Conservation (phyloP, 1,140 invertebrate genomes). For the Cecropterus lyciades region DNA sequence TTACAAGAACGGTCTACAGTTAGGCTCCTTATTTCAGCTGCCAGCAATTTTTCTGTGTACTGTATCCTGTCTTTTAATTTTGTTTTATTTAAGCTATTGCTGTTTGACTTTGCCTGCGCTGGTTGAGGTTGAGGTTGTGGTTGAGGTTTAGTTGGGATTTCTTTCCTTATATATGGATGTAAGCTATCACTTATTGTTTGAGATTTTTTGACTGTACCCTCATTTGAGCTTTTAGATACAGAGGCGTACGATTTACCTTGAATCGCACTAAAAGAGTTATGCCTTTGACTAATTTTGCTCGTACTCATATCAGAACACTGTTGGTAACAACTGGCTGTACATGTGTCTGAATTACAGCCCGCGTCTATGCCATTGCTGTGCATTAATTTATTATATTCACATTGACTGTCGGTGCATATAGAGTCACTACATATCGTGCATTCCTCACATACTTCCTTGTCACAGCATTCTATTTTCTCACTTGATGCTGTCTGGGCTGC, state of each 20-base stretch:
- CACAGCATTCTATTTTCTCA: slow-evolving; percentile 82
- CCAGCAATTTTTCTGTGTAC: slow-evolving; percentile 81
- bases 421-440: slow-evolving; percentile 81
- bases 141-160: slow-evolving; percentile 62
- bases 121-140: slow-evolving; percentile 29
- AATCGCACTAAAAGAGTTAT: slow-evolving; percentile 81
- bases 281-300: slow-evolving; percentile 71
- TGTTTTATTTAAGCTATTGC: slow-evolving; percentile 62
- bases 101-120: slow-evolving; percentile 59
- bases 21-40: slow-evolving; percentile 80
- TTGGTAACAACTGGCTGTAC: slow-evolving; percentile 69
- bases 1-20: slow-evolving; percentile 77
- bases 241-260: slow-evolving; percentile 68
- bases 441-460: slow-evolving; percentile 80
- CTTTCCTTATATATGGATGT: slow-evolving; percentile 82
- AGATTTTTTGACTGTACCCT: slow-evolving; percentile 75
- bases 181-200: slow-evolving; percentile 76
- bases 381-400: slow-evolving; percentile 80
- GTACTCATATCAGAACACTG: slow-evolving; percentile 53
- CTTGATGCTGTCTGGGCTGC: slow-evolving; percentile 73
- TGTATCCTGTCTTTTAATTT: slow-evolving; percentile 80
- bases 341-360: slow-evolving; percentile 78
- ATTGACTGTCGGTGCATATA: slow-evolving; percentile 79
- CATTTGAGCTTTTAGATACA: slow-evolving; percentile 58
- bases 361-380: slow-evolving; percentile 73